Conservation (phyloP, 2,888 invertebrate species). For the Anticlea derivata region DNA sequence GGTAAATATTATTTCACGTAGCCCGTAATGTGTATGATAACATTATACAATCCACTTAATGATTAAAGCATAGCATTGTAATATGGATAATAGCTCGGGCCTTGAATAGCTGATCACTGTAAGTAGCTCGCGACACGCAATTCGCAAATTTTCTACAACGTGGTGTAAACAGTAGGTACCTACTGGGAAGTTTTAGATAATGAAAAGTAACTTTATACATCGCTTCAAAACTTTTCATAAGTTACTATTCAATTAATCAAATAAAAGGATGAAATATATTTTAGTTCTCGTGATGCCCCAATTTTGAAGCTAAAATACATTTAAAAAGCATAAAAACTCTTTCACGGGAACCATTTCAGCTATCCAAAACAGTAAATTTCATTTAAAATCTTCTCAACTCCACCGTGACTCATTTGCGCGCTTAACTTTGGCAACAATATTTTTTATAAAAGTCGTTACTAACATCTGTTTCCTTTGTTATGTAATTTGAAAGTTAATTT, state of each 20-base stretch:
- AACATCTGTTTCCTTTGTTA: slow-evolving; percentile 51
- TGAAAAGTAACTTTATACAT: no score
- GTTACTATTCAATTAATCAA: no score
- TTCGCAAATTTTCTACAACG: slow-evolving; percentile 30
- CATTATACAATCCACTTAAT: slow-evolving; percentile 27
- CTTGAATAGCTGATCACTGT: slow-evolving; percentile 34
- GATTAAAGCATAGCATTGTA: slow-evolving; percentile 28
- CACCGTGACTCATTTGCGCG: slow-evolving; percentile 52
- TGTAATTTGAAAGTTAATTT: slow-evolving; percentile 41
- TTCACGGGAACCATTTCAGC: background rate
- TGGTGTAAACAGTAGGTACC: background rate
- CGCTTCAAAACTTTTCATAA: no score
- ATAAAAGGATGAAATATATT: no score
- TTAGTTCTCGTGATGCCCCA: background rate
- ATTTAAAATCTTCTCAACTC: slow-evolving; percentile 33
- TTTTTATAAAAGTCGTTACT: slow-evolving; percentile 52
- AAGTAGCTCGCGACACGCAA: slow-evolving; percentile 34
- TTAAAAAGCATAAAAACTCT: slow-evolving; percentile 4
- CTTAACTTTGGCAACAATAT: slow-evolving; percentile 50
- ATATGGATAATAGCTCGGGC: slow-evolving; percentile 25
- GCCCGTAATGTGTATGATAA: slow-evolving; percentile 24
- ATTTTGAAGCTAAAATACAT: slow-evolving; percentile 7
- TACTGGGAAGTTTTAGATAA: no score
- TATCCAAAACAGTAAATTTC: slow-evolving; percentile 28
- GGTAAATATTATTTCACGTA: slow-evolving; percentile 23